phyloP scores from a whole-genome alignment of 2,888 invertebrate genomes.

The Mesorhabditis belari region DNA sequence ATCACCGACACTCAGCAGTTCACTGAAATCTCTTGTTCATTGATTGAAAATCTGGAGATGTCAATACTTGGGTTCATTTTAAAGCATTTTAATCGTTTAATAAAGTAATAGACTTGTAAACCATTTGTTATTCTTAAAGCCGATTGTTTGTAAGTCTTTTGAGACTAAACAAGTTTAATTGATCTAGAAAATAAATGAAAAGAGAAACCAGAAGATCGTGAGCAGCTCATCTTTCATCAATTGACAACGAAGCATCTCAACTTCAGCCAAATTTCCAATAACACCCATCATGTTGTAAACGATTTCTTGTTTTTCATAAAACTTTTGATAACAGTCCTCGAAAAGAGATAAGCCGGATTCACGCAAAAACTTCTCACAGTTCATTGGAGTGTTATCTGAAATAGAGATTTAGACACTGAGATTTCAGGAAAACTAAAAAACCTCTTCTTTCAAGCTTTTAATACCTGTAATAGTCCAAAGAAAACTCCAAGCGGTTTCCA shows the following conservation, averaged over 20 bases:
- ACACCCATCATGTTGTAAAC: slow-evolving; percentile 94
- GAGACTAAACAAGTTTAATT: no score
- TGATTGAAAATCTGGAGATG: no score
- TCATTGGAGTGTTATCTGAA: slow-evolving; percentile 87
- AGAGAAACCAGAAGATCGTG: slow-evolving; percentile 70
- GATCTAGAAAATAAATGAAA: no score
- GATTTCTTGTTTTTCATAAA: slow-evolving; percentile 66
- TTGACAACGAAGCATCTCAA: slow-evolving; percentile 70
- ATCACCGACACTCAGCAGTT: slow-evolving; percentile 73
- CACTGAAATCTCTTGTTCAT: slow-evolving; percentile 60
- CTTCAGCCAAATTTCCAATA: slow-evolving; percentile 88
- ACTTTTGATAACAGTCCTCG: slow-evolving; percentile 73
- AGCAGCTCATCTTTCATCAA: slow-evolving; percentile 80
- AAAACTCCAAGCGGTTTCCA: slow-evolving; percentile 97
- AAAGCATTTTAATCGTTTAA: no score
- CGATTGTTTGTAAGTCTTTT: no score
- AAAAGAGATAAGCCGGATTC: slow-evolving; percentile 83
- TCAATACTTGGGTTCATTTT: no score
- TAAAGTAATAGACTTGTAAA: no score
- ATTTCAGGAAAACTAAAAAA: no score
- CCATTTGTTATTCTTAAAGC: no score
- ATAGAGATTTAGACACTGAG: slow-evolving; percentile 51
- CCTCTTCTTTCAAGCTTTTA: no score
- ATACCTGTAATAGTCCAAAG: slow-evolving; percentile 71
- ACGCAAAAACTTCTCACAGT: slow-evolving; percentile 82